A percentile compares a stretch with the other conserved stretches of the same genome.
Evolutionary conservation across 2,888 invertebrate genomes (phyloP).

Genomic region (Blastobasis lacticolella): DNA sequence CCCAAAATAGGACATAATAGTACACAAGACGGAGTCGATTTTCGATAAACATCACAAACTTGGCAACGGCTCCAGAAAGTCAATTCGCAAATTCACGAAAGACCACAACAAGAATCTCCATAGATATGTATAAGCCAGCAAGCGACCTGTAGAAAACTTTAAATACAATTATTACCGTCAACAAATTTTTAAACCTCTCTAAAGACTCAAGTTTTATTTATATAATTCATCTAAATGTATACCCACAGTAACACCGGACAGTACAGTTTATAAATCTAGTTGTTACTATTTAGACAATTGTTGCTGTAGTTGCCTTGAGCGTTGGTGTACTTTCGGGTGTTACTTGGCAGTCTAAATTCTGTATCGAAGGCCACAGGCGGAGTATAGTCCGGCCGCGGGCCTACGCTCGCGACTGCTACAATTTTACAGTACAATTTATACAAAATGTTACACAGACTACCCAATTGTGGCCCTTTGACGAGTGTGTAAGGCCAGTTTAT

Average conservation of each 20-base stretch:
- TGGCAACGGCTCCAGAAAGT: not conserved
- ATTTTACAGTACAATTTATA: not conserved
- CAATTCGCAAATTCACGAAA: not conserved
- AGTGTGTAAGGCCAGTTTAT: not conserved
- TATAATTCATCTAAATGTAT: conserved; percentile 14
- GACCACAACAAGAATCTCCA: not conserved
- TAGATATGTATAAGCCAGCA: conserved; percentile 11
- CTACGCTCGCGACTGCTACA: conserved; percentile 12
- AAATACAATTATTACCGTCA: conserved; percentile 3
- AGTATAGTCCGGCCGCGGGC: conserved; percentile 8
- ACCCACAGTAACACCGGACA: not conserved
- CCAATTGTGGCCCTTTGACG: conserved; percentile 8
- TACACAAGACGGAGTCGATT: conserved; percentile 3
- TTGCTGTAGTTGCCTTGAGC: not conserved
- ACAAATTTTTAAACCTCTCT: conserved; percentile 15
- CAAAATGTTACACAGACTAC: conserved; percentile 8
- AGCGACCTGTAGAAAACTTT: conserved; percentile 6
- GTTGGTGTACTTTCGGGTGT: not conserved
- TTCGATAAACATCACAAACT: not conserved
- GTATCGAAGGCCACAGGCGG: conserved; percentile 27
- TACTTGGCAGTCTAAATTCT: conserved; percentile 19
- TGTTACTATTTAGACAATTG: not conserved
- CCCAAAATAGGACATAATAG: not conserved
- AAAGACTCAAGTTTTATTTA: conserved; percentile 9
- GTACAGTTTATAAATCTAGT: not conserved